Percentiles rank a stretch among this genome's conserved stretches.
phyloP scores from a whole-genome alignment of 2,888 invertebrate species.

The Tridacna crocea region DNA sequence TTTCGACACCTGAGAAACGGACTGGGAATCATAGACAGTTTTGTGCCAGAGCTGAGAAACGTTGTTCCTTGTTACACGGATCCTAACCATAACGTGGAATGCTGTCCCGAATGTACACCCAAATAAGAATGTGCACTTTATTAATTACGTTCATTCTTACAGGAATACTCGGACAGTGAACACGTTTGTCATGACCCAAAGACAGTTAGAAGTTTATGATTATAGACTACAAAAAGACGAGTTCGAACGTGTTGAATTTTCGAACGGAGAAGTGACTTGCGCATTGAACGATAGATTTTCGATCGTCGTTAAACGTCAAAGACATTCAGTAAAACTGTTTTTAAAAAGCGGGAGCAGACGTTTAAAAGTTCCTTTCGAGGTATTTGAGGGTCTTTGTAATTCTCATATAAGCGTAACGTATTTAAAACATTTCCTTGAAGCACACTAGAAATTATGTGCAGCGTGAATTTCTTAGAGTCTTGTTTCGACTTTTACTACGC shows the following conservation, averaged over 20 bases:
- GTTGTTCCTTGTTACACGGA: slow-evolving; percentile 25
- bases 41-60: slow-evolving; percentile 22
- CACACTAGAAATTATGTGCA: not conserved
- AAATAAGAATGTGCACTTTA: not conserved
- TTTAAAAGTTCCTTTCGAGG: slow-evolving; percentile 27
- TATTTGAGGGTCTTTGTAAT: slow-evolving; percentile 23
- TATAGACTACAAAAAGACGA: slow-evolving; percentile 22
- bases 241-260: slow-evolving; percentile 16
- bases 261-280: slow-evolving; percentile 18
- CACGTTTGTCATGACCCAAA: slow-evolving; percentile 21
- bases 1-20: slow-evolving; percentile 32
- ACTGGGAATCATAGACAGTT: slow-evolving; percentile 19
- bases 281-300: slow-evolving; percentile 25
- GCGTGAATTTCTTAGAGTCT: slow-evolving; percentile 15
- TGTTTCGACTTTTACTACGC: slow-evolving; percentile 34
- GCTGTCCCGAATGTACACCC: slow-evolving; percentile 29
- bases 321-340: slow-evolving; percentile 26
- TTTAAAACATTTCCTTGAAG: no score
- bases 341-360: slow-evolving; percentile 26
- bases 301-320: slow-evolving; percentile 28
- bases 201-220: slow-evolving; percentile 23
- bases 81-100: slow-evolving; percentile 9
- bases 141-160: not conserved
- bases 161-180: not conserved
- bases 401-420: slow-evolving; percentile 4